Conservation (phyloP, 2,797 vertebrate species). For the Petrocephalus sullivani region DNA sequence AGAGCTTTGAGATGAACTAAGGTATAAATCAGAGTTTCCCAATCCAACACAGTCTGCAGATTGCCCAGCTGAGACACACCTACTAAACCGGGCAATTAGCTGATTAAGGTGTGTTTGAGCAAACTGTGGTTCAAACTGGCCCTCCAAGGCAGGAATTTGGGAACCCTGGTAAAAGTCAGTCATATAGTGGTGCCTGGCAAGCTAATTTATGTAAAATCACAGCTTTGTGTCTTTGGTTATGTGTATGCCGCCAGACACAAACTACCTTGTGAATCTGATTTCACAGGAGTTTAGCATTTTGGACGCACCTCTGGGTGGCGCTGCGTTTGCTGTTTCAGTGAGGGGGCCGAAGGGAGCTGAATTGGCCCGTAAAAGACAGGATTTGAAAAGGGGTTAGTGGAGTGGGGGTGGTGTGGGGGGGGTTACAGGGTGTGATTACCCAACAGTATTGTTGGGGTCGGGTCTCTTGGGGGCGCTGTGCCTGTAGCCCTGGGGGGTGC, state of each 20-base stretch:
- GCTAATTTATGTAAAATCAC: not conserved
- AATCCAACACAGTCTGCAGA: not conserved
- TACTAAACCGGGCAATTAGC: not conserved
- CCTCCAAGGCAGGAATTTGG: not conserved
- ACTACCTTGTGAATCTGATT: not conserved
- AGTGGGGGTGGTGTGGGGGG: not conserved
- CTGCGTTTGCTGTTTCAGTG: not conserved
- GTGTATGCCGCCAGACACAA: not conserved
- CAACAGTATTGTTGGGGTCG: conserved; percentile 1
- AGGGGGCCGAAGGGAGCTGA: not conserved
- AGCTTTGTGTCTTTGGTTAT: not conserved
- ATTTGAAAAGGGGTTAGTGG: not conserved
- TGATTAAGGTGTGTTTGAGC: not conserved
- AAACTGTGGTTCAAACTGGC: too few species aligned
- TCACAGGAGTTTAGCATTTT: not conserved
- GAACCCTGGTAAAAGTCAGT: not conserved
- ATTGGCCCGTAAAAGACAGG: not conserved
- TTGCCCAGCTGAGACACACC: not conserved
- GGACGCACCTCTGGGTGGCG: not conserved
- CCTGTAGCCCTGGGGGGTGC: conserved; percentile 14
- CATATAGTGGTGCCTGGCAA: not conserved
- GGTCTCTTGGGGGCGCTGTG: conserved; percentile 25
- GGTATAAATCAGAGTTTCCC: not conserved
- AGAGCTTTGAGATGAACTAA: not conserved
- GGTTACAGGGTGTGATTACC: not conserved